Evolutionary conservation across 1,140 invertebrate genomes (phyloP).

Genomic region (Lamellibrachia luymesi): DNA sequence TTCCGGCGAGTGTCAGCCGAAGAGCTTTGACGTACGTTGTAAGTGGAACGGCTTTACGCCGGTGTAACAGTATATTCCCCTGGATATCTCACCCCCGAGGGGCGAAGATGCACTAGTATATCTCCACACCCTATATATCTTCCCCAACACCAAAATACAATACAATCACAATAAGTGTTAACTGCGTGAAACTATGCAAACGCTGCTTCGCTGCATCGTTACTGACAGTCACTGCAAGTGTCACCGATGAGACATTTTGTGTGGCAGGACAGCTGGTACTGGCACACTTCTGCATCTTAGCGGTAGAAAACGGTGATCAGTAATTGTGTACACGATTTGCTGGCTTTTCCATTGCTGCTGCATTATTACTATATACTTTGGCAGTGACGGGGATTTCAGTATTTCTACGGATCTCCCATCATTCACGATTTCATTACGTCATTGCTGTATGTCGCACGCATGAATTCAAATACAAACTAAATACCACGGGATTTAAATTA

Average conservation of each 20-base stretch:
- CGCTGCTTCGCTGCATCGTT: too few relatives aligned
- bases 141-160: too few relatives aligned
- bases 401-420: neutral
- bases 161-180: too few relatives aligned
- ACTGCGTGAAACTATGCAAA: too few relatives aligned
- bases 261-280: neutral
- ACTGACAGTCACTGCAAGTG: too few relatives aligned
- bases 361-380: neutral
- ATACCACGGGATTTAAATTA: too few relatives aligned
- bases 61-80: neutral
- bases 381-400: neutral
- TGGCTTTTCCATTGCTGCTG: neutral
- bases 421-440: neutral
- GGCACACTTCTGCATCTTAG: too few relatives aligned
- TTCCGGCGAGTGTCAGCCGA: neutral
- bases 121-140: too few relatives aligned
- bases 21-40: neutral
- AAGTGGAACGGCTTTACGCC: neutral
- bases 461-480: too few relatives aligned
- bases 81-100: too few relatives aligned
- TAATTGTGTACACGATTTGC: neutral
- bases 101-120: too few relatives aligned
- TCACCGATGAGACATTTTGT: neutral
- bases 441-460: too few relatives aligned
- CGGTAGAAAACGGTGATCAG: neutral